Evolutionary conservation across 2,113 vertebrate species (phyloP), one percentile per base, ranked within the genome.

Genomic region (Macroglossus sobrinus): DNA sequence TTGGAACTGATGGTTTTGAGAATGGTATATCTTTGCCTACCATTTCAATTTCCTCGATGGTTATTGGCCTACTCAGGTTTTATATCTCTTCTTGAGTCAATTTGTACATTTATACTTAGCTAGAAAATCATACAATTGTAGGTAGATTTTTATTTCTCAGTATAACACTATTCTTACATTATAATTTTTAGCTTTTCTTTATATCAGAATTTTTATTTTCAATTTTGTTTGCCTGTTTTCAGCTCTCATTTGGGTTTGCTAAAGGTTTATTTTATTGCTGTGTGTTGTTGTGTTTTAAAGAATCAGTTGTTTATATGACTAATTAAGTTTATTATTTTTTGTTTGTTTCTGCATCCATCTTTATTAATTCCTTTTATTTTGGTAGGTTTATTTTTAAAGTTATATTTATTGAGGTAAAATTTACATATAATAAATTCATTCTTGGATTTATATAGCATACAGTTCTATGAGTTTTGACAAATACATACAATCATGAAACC

Each of bases 71-170:
- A 35, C 33, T 93, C 57, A 55, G 50, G 30, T 92, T 95, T 74
- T 76, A 55, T 35, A 35, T 72, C 43, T 92, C 55, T 79, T 79
- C 33, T 68, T 94, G 18, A 47, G n/a, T 88, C 53, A 63, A 28
- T 80, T 76, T 94, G 35, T 94, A 50, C 63, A 59, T 93, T 85
- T 86, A 40, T 68, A 55, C 86, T 78, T 86, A 88, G 64, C 28
- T 86, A 72, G 16, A 90, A 95, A 72, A 76, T 53, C 63, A 66
- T 75, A 13, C 9, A 89, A 10, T 80, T 94, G 92, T 53, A 85
- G 69, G 69, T 94, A 50, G 14, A 61, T 89, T 97, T 95, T 72
- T 86, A 72, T 93, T 75, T 95, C 82, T 92, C 74, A 86, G n/a
- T 80, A 59, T 40, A 82, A 45, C 84, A 5, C 57, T 94, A 69